A percentile compares a stretch with the other conserved stretches of the same genome.
Conservation (phyloP, 1,140 invertebrate species). For the Whitmania pigra region DNA sequence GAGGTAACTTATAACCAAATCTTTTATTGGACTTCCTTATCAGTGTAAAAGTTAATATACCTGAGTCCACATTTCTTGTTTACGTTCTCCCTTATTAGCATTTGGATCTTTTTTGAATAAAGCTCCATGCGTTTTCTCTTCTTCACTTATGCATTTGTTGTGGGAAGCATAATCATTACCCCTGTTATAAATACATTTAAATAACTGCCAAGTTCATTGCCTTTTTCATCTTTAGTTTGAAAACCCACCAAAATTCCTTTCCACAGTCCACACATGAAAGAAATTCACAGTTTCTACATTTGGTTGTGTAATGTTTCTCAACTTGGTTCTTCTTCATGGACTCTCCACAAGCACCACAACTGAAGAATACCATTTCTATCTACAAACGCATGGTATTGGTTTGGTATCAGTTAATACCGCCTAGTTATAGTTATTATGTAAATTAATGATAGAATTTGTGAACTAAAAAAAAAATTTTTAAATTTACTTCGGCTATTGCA, state of each 20-base stretch:
- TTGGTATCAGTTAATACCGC: no score
- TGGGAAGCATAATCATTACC: conserved; percentile 66
- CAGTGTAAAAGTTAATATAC: conserved; percentile 41
- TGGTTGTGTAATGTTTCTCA: conserved; percentile 61
- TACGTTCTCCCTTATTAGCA: conserved; percentile 72
- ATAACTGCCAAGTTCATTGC: not conserved
- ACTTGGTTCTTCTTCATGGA: conserved; percentile 78
- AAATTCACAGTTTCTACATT: conserved; percentile 49
- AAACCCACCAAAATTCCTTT: conserved; percentile 63
- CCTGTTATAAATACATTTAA: conserved; percentile 45
- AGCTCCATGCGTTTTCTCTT: conserved; percentile 74
- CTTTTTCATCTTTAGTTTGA: not conserved
- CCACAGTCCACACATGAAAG: conserved; percentile 77
- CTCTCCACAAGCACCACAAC: conserved; percentile 76
- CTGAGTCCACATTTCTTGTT: conserved; percentile 76
- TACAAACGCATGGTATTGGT: conserved; percentile 47
- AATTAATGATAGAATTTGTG: no score
- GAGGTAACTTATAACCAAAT: not conserved
- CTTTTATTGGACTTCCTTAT: not conserved
- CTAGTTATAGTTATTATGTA: no score
- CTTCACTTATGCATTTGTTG: conserved; percentile 80
- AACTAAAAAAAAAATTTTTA: no score
- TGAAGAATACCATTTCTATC: conserved; percentile 76
- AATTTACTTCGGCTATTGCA: no score
- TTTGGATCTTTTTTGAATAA: conserved; percentile 59